Evolutionary conservation across 2,888 invertebrate species (phyloP).

Genomic region (Hypomecis punctinalis): DNA sequence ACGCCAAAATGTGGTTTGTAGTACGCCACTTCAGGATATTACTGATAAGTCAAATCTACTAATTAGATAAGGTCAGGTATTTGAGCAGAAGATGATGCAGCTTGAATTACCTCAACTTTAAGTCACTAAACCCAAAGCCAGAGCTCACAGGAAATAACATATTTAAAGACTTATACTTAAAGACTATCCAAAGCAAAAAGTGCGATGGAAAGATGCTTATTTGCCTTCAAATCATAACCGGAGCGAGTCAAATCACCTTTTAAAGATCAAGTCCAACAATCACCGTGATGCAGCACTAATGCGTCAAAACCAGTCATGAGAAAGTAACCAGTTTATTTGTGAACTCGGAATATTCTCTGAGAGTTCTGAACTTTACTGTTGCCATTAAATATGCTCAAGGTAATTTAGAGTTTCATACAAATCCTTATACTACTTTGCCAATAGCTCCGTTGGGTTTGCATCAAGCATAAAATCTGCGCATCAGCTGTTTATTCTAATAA

Average conservation of each 20-base stretch:
- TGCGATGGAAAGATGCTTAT: not conserved
- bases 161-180: not conserved
- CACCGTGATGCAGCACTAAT: constrained; percentile 5
- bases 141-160: too few species aligned
- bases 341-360: not conserved
- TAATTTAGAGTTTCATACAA: too few species aligned
- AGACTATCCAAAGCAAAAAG: not conserved
- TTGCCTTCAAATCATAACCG: constrained; percentile 1
- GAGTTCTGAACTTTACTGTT: not conserved
- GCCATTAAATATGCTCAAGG: not conserved
- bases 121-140: not conserved
- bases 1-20: constrained; percentile 32
- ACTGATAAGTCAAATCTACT: constrained; percentile 25
- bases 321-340: constrained; percentile 1
- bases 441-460: not conserved
- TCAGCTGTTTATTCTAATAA: constrained; percentile 3
- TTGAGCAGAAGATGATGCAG: constrained; percentile 6
- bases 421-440: not conserved
- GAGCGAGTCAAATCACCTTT: constrained; percentile 3
- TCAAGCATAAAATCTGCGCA: not conserved
- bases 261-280: not conserved
- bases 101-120: not conserved
- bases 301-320: constrained; percentile 1
- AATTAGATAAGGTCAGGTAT: not conserved
- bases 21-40: constrained; percentile 31